These are phyloP conservation scores for Pangasianodon hypophthalmus DNA, from an alignment of 2,113 vertebrate genomes.

Conservation along the genomic window DNA sequence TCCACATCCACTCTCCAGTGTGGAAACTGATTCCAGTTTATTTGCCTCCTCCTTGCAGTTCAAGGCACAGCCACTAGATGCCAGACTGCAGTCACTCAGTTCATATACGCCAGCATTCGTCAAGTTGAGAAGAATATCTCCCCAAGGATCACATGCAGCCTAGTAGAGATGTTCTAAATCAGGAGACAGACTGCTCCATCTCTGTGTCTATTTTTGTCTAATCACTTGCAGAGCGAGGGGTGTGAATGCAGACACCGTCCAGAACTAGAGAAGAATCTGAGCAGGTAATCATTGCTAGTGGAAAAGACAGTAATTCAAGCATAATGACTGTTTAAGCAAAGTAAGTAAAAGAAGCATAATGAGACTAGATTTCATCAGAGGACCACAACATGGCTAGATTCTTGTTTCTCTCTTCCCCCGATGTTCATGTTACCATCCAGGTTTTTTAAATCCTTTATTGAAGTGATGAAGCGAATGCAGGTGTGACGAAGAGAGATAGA, in stretches of 20 bases:
- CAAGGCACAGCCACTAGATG: conserved; percentile 41
- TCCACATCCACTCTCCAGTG: not conserved
- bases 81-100: not conserved
- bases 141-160: conserved; percentile 26
- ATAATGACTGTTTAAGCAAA: not conserved
- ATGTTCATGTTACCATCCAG: not conserved
- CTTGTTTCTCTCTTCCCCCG: not conserved
- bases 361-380: not conserved
- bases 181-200: conserved; percentile 55
- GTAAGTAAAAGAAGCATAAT: not conserved
- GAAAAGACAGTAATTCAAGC: not conserved
- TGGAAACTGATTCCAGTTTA: not conserved
- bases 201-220: conserved; percentile 40
- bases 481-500: not conserved
- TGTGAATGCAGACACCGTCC: not conserved
- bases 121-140: conserved; percentile 22
- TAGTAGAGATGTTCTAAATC: conserved; percentile 46
- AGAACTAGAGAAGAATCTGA: not conserved
- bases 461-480: not conserved
- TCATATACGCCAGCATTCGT: not conserved
- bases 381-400: not conserved
- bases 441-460: not conserved
- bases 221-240: conserved; percentile 29
- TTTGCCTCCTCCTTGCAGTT: not conserved
- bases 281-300: not conserved